Evolutionary conservation across 2,888 invertebrate species (phyloP), one percentile per base, ranked within the genome.

Genomic region (Tipula lateralis): DNA sequence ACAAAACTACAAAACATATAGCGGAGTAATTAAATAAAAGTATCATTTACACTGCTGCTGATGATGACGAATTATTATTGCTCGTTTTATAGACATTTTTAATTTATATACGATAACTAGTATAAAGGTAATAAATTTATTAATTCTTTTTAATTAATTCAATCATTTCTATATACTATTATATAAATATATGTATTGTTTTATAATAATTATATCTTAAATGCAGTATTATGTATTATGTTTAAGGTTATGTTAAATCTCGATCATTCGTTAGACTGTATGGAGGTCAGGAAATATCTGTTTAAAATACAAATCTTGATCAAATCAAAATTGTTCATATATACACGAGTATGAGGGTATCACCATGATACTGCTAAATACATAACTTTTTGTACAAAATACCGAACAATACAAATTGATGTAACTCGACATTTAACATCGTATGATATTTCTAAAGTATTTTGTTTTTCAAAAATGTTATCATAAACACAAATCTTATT

Each of bases 371-470:
- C 66, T 66, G 66, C 66, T 66, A 66, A 66, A 66, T 66, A 66
- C 24, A 66, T 44, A 39, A 39, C 39, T 13, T 39, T 39, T 39
- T 44, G 3, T 44, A 66, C 24, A 66, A 66, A 66, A 66, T 66
- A 66, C 24, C 66, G 66, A 66, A 66, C 66, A 66, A 66, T 66
- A 66, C 24, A 66, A 66, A 66, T 66, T 66, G 66, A 66, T 66
- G 66, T 66, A 66, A 66, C 66, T 66, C 66, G 66, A 66, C 66
- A 66, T 66, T 66, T 66, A 66, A 66, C 66, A 66, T 66, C 66
- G 66, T 24, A 66, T 66, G 24, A 12, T 66, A 44, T 44, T n/a
- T 66, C 24, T 66, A 66, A 66, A 66, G 66, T 66, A 66, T 66
- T 66, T 66, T 66, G 19, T 24, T 66, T 3, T 66, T 66, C 5